Evolutionary conservation across 2,113 vertebrate species (phyloP).

Genomic region (Hoplias malabaricus): DNA sequence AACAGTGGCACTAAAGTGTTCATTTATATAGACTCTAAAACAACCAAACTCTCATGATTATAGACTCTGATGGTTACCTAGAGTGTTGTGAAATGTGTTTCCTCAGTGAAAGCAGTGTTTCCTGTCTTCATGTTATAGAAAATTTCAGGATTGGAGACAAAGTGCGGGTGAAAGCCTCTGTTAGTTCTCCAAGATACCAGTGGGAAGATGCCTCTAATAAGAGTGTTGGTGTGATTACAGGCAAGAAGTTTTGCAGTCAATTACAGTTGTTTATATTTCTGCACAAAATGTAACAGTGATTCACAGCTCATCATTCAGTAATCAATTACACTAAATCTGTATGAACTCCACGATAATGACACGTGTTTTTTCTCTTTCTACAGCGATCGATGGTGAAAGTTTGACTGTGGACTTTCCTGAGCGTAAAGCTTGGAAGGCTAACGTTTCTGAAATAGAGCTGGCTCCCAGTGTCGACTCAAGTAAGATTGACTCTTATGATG

Average conservation of each 20-base stretch:
- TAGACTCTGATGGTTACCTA: too few species aligned
- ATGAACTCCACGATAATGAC: too few species aligned
- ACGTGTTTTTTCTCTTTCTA: neutral
- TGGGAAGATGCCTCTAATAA: conserved; percentile 19
- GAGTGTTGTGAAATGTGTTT: too few species aligned
- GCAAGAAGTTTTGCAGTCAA: neutral
- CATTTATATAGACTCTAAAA: too few species aligned
- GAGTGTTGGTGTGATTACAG: conserved; percentile 21
- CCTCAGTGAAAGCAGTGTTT: neutral
- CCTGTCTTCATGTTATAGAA: neutral
- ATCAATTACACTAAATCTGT: too few species aligned
- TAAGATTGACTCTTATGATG: neutral
- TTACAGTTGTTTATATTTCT: too few species aligned
- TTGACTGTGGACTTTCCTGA: too few species aligned
- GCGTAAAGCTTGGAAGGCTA: too few species aligned
- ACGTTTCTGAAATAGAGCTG: conserved; percentile 32
- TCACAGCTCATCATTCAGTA: neutral
- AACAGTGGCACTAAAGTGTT: too few species aligned
- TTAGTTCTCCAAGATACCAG: conserved; percentile 1
- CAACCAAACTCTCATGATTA: too few species aligned
- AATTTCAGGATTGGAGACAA: conserved; percentile 13
- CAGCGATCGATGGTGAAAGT: neutral
- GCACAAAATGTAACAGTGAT: neutral
- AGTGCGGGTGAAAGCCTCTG: conserved; percentile 17
- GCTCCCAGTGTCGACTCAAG: neutral